phyloP scores from a whole-genome alignment of 2,797 vertebrate species.

The Rhynchonycteris naso region DNA sequence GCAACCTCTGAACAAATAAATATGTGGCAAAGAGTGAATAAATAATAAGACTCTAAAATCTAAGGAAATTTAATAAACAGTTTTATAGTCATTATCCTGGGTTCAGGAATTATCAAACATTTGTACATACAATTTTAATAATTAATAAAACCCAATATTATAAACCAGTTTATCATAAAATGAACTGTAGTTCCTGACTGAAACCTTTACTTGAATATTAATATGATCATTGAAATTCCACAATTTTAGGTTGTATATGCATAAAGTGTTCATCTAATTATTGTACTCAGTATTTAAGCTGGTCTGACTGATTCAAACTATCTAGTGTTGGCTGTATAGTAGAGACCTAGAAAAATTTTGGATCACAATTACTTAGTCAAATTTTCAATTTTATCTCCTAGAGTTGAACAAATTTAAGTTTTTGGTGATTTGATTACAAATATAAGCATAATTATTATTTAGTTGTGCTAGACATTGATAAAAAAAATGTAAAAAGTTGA shows the following conservation, averaged over 20 bases:
- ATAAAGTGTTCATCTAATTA: not conserved
- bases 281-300: not conserved
- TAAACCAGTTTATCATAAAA: not conserved
- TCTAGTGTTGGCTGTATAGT: not conserved
- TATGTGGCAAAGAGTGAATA: not conserved
- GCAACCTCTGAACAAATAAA: not conserved
- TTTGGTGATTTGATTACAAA: slow-evolving; percentile 13
- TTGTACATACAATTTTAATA: not conserved
- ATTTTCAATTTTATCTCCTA: slow-evolving; percentile 4
- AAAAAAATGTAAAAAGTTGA: slow-evolving; percentile 36
- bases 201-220: not conserved
- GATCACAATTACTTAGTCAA: not conserved
- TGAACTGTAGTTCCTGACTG: not conserved
- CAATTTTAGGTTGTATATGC: not conserved
- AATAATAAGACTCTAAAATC: slow-evolving; percentile 1
- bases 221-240: not conserved
- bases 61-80: not conserved
- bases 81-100: not conserved
- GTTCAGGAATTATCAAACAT: not conserved
- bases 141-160: not conserved
- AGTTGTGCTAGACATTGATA: slow-evolving; percentile 27
- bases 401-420: not conserved
- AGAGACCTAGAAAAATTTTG: not conserved
- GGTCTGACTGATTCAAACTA: slow-evolving; percentile 6
- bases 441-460: not conserved